A percentile compares a stretch with the other conserved stretches of the same genome.
phyloP scores from a whole-genome alignment of 2,113 vertebrate species.

The Tenebrosternarchus preto region DNA sequence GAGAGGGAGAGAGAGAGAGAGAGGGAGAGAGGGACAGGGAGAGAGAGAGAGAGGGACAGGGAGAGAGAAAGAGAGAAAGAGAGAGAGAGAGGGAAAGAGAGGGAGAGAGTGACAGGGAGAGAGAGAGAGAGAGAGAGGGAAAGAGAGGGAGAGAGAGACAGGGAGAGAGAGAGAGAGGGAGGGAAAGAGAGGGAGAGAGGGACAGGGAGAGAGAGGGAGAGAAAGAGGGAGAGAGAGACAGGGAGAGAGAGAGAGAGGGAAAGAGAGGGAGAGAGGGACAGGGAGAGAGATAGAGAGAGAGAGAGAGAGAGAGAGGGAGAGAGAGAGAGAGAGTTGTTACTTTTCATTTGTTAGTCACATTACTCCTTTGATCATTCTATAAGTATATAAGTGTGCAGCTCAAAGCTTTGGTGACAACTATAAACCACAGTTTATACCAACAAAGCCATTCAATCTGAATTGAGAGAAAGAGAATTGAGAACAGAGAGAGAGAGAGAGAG shows the following conservation, averaged over 20 bases:
- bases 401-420: too few species aligned
- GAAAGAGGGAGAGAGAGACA: fast-evolving
- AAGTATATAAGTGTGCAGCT: too few species aligned
- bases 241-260: neutral
- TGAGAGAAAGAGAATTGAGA: too few species aligned
- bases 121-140: neutral
- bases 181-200: neutral
- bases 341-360: too few species aligned
- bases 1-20: neutral
- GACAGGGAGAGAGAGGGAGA: neutral
- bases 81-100: neutral
- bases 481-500: neutral
- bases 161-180: neutral
- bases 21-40: neutral
- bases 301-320: neutral
- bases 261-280: neutral
- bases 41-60: neutral
- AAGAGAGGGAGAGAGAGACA: neutral
- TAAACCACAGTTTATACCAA: too few species aligned
- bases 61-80: neutral
- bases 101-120: neutral
- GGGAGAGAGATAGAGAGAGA: too few species aligned
- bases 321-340: too few species aligned
- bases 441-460: too few species aligned
- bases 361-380: too few species aligned